Base-by-base conservation (phyloP, 2,888 invertebrate genomes). In the Drosophila parthenogenetica region DNA sequence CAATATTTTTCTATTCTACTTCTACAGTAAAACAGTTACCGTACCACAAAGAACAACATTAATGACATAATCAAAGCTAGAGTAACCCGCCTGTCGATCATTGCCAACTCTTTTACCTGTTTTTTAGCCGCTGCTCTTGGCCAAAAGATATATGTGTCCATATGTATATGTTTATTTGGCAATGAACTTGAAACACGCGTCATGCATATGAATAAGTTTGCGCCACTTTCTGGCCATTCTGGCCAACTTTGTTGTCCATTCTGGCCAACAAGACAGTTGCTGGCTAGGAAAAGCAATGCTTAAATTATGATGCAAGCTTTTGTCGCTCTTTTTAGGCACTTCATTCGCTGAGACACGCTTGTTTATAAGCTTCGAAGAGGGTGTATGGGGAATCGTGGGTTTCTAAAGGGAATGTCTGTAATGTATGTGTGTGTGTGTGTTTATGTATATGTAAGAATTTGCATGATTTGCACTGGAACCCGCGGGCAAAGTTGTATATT, bases 111-210 rank as follows among this genome's bases (percentile, higher is more conserved):
- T 17, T 8, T 40, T 16, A 40, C 8, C 25, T 13, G 25, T 39
- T 54, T 53, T 42, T 29, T 5, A 35, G 11, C 17, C 35, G 43
- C 43, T 35, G 32, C 32, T 43, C 32, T 43, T 55, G 54, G n/a
- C 54, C 14, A 55, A 50, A 43, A n/a, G 32, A 43, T 29, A 37
- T 37, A n/a, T 29, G 48, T 29, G 11, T 17, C 13, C 19, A 7
- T 35, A n/a, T 43, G n/a, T 35, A 13, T 54, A 10, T 51, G 11
- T n/a, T 22, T 46, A 57, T 84, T 90, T 90, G 90, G 87, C 90
- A 90, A 90, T 90, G 90, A 90, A 90, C 90, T 90, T 90, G 90
- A 90, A 90, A 90, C 82, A 87, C 85, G 85, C 82, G 81, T 87
- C 77, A 79, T 75, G 45, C 73, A 76, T 68, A 81, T 81, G 81